phyloP scores from a whole-genome alignment of 2,888 invertebrate genomes.

The Apamea sordens region DNA sequence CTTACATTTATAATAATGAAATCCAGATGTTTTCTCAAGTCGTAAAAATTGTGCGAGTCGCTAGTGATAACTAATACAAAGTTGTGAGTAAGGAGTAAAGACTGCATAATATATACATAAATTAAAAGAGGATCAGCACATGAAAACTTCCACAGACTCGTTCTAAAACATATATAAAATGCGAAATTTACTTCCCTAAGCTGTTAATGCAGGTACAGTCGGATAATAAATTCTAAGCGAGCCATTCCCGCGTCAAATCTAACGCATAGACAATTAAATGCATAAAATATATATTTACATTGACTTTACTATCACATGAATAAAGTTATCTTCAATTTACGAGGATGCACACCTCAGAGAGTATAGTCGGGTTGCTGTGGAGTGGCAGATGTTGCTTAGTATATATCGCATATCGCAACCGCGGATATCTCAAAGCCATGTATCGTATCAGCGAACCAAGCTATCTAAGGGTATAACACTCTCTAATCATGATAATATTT shows the following conservation, averaged over 20 bases:
- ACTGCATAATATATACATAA: not conserved
- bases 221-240: slow-evolving; percentile 55
- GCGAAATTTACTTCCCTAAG: slow-evolving; percentile 38
- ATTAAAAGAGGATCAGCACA: not conserved
- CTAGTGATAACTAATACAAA: not conserved
- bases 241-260: slow-evolving; percentile 59
- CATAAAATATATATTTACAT: slow-evolving; percentile 69
- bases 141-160: slow-evolving; percentile 3
- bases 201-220: slow-evolving; percentile 40
- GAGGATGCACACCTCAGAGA: slow-evolving; percentile 51
- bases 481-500: too few relatives aligned
- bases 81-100: not conserved
- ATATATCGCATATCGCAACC: too few relatives aligned
- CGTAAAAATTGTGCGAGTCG: too few relatives aligned
- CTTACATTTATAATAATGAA: too few relatives aligned
- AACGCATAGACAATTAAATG: slow-evolving; percentile 66
- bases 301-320: slow-evolving; percentile 65
- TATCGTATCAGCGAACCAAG: not conserved
- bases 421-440: too few relatives aligned
- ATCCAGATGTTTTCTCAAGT: too few relatives aligned
- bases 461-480: too few relatives aligned
- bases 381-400: slow-evolving; percentile 23
- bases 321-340: slow-evolving; percentile 68
- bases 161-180: slow-evolving; percentile 46
- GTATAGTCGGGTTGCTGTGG: slow-evolving; percentile 17